phyloP scores from a whole-genome alignment of 1,140 invertebrate genomes.

The Phymorhynchus buccinoides region DNA sequence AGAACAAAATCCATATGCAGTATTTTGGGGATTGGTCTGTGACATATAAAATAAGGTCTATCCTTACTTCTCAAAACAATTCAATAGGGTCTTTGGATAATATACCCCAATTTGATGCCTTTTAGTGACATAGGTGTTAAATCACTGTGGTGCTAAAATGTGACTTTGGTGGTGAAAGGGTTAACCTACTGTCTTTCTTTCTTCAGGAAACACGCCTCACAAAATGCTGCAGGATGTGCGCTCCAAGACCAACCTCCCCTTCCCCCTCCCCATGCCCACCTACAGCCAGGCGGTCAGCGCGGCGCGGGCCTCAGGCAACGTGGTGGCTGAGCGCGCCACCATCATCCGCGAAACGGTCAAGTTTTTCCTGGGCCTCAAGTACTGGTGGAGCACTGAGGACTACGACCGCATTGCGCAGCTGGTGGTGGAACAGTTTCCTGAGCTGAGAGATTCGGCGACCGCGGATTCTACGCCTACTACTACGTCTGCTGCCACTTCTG shows the following conservation, averaged over 20 bases:
- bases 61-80: no score
- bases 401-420: conserved; percentile 49
- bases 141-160: no score
- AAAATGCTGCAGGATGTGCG: conserved; percentile 33
- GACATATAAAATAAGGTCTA: no score
- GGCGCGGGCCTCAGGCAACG: conserved; percentile 31
- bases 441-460: conserved; percentile 28
- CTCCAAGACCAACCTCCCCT: conserved; percentile 17
- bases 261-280: conserved; percentile 14
- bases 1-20: no score
- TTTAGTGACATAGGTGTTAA: no score
- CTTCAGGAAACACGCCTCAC: conserved; percentile 11
- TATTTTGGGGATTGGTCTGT: no score
- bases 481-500: no score
- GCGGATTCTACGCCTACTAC: background rate
- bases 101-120: no score
- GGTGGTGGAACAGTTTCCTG: conserved; percentile 49
- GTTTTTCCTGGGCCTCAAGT: conserved; percentile 48
- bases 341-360: conserved; percentile 48
- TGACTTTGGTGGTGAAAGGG: no score
- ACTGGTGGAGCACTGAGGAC: conserved; percentile 50
- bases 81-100: no score
- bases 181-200: no score
- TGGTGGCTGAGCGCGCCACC: conserved; percentile 42
- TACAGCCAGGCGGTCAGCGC: conserved; percentile 37